These are phyloP conservation scores for Vimba vimba DNA, from an alignment of 2,113 vertebrate species.

Conservation along the genomic window DNA sequence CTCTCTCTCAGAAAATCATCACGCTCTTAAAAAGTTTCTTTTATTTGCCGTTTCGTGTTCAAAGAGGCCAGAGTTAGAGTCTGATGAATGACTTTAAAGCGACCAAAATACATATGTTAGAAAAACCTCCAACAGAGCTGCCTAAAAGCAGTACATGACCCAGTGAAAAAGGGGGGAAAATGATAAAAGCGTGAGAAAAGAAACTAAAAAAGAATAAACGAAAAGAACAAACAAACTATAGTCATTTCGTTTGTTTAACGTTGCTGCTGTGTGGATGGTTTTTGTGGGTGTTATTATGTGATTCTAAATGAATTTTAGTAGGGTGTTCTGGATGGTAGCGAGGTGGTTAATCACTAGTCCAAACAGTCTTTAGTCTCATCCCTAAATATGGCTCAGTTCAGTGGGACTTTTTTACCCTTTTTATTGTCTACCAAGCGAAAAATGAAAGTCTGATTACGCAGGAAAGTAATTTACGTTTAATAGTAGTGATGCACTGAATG, in stretches of 20 bases:
- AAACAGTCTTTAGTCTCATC: not conserved
- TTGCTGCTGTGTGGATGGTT: not conserved
- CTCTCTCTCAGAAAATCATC: slow-evolving; percentile 61
- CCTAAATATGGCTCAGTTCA: not conserved
- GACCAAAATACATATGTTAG: slow-evolving; percentile 55
- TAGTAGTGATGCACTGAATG: not conserved
- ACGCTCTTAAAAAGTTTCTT: slow-evolving; percentile 57
- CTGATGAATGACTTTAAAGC: slow-evolving; percentile 58
- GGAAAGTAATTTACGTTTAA: not conserved
- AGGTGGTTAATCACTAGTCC: not conserved
- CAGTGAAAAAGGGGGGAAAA: slow-evolving; percentile 48
- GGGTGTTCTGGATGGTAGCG: not conserved
- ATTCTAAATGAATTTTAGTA: not conserved
- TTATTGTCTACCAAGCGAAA: not conserved
- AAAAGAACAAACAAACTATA: not conserved
- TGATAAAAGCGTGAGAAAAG: slow-evolving; percentile 48
- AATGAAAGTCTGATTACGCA: not conserved
- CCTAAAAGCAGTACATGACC: slow-evolving; percentile 57
- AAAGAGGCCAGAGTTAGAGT: slow-evolving; percentile 52
- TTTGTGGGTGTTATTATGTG: not conserved
- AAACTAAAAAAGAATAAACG: not conserved
- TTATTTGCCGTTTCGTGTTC: slow-evolving; percentile 49
- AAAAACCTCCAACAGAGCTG: slow-evolving; percentile 41
- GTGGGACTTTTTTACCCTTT: not conserved
- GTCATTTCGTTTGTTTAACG: not conserved